These are phyloP conservation scores for Eubasilissa regina DNA, from an alignment of 1,140 invertebrate genomes.

Conservation along the genomic window DNA sequence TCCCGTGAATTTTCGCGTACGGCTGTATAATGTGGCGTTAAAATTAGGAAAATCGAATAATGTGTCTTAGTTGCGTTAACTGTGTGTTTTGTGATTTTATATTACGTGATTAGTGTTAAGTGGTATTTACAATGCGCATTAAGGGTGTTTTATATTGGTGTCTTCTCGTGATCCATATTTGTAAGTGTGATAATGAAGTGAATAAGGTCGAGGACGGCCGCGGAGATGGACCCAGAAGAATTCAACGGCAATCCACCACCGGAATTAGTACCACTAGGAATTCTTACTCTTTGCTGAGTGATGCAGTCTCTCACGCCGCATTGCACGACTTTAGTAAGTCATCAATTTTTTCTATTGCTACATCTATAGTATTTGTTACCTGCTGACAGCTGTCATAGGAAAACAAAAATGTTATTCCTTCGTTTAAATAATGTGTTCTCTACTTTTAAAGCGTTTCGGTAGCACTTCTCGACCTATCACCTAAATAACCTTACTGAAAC, in stretches of 20 bases:
- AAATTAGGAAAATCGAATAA: conserved; percentile 31
- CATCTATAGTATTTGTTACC: not conserved
- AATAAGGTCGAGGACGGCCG: conserved; percentile 33
- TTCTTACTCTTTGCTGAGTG: conserved; percentile 52
- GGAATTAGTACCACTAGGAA: not conserved
- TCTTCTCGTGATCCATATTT: conserved; percentile 45
- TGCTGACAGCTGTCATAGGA: too few relatives aligned
- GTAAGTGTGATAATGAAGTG: conserved; percentile 51
- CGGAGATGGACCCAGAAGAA: conserved; percentile 27
- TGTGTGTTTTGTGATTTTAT: conserved; percentile 38
- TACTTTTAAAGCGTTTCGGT: too few relatives aligned
- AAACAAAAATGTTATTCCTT: too few relatives aligned
- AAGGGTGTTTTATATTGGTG: conserved; percentile 45
- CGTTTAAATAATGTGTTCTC: too few relatives aligned
- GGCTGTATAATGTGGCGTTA: conserved; percentile 39
- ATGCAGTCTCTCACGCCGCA: conserved; percentile 50
- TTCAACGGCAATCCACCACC: conserved; percentile 17
- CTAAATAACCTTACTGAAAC: too few relatives aligned
- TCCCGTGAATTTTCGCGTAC: conserved; percentile 43
- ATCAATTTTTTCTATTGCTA: conserved; percentile 1
- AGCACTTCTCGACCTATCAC: too few relatives aligned
- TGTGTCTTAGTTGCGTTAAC: conserved; percentile 25
- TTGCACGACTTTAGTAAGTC: conserved; percentile 53
- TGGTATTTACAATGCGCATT: conserved; percentile 45
- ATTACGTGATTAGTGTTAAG: conserved; percentile 47